These are phyloP conservation scores for Aproaerema taeniolella DNA, from an alignment of 2,888 invertebrate species.

Conservation along the genomic window DNA sequence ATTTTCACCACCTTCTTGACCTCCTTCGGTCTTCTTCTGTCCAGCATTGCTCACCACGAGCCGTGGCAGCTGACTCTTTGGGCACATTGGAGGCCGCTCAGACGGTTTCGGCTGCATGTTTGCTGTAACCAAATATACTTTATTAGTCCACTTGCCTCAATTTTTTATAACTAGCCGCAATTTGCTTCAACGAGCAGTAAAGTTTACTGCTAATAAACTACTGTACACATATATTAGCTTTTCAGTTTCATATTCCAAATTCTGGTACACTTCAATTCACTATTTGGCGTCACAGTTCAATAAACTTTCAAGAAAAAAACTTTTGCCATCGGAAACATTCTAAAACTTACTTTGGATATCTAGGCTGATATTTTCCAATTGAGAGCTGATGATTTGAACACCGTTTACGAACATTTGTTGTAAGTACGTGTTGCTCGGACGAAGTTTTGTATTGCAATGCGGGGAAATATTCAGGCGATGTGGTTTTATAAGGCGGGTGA, in stretches of 20 bases:
- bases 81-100: constrained; percentile 54
- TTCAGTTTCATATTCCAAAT: too few relatives aligned
- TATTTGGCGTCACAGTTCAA: too few relatives aligned
- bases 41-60: constrained; percentile 50
- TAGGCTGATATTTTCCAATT: constrained; percentile 54
- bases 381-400: constrained; percentile 49
- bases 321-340: too few relatives aligned
- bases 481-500: constrained; percentile 62
- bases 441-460: constrained; percentile 45
- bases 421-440: constrained; percentile 17
- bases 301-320: background rate
- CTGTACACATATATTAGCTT: too few relatives aligned
- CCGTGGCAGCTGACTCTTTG: constrained; percentile 48
- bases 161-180: too few relatives aligned
- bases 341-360: constrained; percentile 48
- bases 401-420: constrained; percentile 61
- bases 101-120: constrained; percentile 60
- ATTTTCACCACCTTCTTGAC: constrained; percentile 27
- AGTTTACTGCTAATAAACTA: too few relatives aligned
- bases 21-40: constrained; percentile 44
- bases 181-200: too few relatives aligned
- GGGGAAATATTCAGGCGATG: constrained; percentile 33
- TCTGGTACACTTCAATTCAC: too few relatives aligned
- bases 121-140: constrained; percentile 33
- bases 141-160: constrained; percentile 9